Conservation (phyloP, 2,888 invertebrate genomes). For the Dromius quadrimaculatus region DNA sequence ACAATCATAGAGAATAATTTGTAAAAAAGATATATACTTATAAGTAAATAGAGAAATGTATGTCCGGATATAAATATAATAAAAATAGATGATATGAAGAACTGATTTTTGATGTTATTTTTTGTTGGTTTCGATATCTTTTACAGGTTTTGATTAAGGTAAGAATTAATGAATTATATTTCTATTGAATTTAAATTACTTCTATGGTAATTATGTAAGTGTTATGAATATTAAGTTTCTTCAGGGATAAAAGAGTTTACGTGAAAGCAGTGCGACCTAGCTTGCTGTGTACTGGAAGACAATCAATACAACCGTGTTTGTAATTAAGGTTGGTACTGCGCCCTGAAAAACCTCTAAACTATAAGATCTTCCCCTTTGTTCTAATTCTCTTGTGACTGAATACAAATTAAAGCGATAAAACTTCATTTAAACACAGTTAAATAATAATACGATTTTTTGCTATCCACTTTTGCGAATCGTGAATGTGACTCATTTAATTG, state of each 20-base stretch:
- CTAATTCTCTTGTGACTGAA: slow-evolving; percentile 2
- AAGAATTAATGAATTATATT: too few relatives aligned
- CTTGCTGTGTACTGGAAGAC: slow-evolving; percentile 8
- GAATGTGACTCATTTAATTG: too few relatives aligned
- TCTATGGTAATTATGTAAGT: too few relatives aligned
- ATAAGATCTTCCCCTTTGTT: slow-evolving; percentile 13
- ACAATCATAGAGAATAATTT: slow-evolving; percentile 36
- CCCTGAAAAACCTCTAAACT: slow-evolving; percentile 14
- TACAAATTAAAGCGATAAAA: slow-evolving; percentile 5
- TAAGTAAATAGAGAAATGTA: slow-evolving; percentile 33
- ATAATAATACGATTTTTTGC: slow-evolving; percentile 3
- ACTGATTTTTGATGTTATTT: slow-evolving; percentile 10
- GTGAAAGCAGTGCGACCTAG: slow-evolving; percentile 2
- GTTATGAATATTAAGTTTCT: too few relatives aligned
- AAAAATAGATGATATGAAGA: slow-evolving; percentile 28
- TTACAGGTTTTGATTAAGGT: too few relatives aligned
- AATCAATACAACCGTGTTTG: slow-evolving; percentile 27
- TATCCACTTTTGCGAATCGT: too few relatives aligned
- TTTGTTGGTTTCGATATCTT: too few relatives aligned
- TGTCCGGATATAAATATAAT: slow-evolving; percentile 27
- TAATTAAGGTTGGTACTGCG: slow-evolving; percentile 23
- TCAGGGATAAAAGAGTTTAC: background rate
- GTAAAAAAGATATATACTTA: slow-evolving; percentile 35
- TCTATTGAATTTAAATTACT: too few relatives aligned
- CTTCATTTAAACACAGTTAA: background rate